These are phyloP conservation scores for Caenorhabditis sp. DNA, from an alignment of 2,888 invertebrate genomes.

Conservation along the genomic window DNA sequence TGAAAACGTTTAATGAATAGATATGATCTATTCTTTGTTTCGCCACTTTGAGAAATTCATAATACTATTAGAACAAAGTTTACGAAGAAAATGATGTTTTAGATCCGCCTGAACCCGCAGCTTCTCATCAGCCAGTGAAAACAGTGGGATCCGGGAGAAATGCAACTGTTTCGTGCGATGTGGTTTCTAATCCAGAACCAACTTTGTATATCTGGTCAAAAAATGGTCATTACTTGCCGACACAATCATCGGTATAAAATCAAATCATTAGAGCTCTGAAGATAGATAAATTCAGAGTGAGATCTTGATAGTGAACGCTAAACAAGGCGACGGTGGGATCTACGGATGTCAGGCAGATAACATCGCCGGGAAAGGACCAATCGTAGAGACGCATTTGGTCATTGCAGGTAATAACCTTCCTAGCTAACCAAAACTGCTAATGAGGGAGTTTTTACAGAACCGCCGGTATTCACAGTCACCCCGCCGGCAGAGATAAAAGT, in stretches of 20 bases:
- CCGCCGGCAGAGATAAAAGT: conserved; percentile 75
- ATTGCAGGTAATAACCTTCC: conserved; percentile 70
- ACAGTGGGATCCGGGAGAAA: conserved; percentile 71
- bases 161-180: conserved; percentile 71
- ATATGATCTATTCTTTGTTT: neutral
- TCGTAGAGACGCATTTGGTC: conserved; percentile 78
- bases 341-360: conserved; percentile 79
- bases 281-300: conserved; percentile 19
- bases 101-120: conserved; percentile 61
- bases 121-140: conserved; percentile 71
- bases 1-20: neutral
- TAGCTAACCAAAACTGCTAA: neutral
- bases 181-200: conserved; percentile 80
- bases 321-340: conserved; percentile 75
- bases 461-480: conserved; percentile 71
- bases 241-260: conserved; percentile 43
- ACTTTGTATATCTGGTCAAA: conserved; percentile 77
- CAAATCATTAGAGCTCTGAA: neutral
- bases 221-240: conserved; percentile 74
- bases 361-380: conserved; percentile 73
- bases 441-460: conserved; percentile 65
- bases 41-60: conserved; percentile 1
- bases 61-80: neutral
- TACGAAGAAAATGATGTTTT: conserved; percentile 2
- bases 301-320: conserved; percentile 58